phyloP scores from a whole-genome alignment of 2,797 vertebrate genomes.

The Acipenser transmontanus region DNA sequence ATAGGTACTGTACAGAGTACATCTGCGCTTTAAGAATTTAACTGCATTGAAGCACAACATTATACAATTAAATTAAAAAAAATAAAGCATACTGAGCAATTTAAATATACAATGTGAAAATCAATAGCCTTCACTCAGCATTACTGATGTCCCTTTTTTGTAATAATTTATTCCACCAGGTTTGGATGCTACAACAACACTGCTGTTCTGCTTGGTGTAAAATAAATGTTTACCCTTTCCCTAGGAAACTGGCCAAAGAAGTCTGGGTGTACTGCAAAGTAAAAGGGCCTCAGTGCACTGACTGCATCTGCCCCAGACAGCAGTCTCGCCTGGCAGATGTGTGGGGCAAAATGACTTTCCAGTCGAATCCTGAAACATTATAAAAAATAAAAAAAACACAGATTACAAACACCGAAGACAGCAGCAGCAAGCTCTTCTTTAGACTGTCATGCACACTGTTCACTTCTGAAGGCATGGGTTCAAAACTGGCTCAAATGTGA shows the following conservation, averaged over 20 bases:
- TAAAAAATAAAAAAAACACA: conserved; percentile 15
- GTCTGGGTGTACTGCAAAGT: conserved; percentile 94
- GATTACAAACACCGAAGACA: neutral
- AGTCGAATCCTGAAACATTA: conserved; percentile 51
- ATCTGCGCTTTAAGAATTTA: too few species aligned
- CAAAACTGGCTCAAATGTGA: too few species aligned
- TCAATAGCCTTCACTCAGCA: neutral
- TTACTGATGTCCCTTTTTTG: neutral
- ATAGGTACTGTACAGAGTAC: too few species aligned
- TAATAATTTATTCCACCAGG: neutral
- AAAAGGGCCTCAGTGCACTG: conserved; percentile 90
- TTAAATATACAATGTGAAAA: neutral
- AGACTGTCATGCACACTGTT: neutral
- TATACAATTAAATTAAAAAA: too few species aligned
- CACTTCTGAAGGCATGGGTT: too few species aligned
- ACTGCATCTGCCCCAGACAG: conserved; percentile 83
- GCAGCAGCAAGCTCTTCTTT: neutral
- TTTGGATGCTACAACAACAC: neutral
- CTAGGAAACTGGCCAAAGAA: conserved; percentile 91
- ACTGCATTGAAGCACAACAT: too few species aligned
- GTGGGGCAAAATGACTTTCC: conserved; percentile 44
- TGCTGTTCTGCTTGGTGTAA: neutral
- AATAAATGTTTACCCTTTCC: conserved; percentile 72
- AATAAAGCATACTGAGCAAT: too few species aligned
- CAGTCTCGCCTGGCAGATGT: conserved; percentile 55